Percentiles rank a stretch among this genome's conserved stretches.
phyloP scores from a whole-genome alignment of 92 coral and sea anemone genomes.

The Nematostella vectensis region DNA sequence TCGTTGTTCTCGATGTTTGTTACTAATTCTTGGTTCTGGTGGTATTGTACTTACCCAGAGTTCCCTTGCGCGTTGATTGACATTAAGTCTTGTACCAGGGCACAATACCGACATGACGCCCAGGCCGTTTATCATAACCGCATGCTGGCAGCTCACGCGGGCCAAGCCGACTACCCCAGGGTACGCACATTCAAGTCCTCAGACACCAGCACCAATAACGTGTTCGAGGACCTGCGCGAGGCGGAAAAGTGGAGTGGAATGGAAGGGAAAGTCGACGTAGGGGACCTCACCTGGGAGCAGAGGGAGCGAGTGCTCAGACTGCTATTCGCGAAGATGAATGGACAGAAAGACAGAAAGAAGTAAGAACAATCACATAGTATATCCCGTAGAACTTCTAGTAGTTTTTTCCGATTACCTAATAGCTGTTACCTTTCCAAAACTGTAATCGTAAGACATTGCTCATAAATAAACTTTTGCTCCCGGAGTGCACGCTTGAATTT shows the following conservation, averaged over 20 bases:
- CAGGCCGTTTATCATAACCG: constrained; percentile 88
- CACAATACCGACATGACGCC: constrained; percentile 92
- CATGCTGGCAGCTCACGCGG: constrained; percentile 91
- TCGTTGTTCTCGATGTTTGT: no score
- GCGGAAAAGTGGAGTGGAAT: constrained; percentile 97
- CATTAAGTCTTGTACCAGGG: no score
- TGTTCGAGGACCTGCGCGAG: constrained; percentile 84
- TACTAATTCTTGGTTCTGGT: no score
- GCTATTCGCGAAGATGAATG: constrained; percentile 94
- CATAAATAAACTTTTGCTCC: no score
- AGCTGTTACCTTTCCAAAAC: not conserved
- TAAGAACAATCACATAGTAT: constrained; percentile 9
- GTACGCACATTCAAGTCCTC: constrained; percentile 84
- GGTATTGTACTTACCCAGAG: no score
- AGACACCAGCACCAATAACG: constrained; percentile 93
- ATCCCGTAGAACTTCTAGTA: no score
- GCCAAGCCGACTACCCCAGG: constrained; percentile 78
- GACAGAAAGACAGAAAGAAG: constrained; percentile 75
- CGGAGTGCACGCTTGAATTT: no score
- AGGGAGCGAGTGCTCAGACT: constrained; percentile 83
- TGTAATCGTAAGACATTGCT: not conserved
- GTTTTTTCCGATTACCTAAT: not conserved
- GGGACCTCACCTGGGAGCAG: constrained; percentile 97
- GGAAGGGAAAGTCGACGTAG: constrained; percentile 86
- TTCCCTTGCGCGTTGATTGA: no score